Evolutionary conservation across 2,888 invertebrate species (phyloP).

Genomic region (Eupithecia tripunctaria): DNA sequence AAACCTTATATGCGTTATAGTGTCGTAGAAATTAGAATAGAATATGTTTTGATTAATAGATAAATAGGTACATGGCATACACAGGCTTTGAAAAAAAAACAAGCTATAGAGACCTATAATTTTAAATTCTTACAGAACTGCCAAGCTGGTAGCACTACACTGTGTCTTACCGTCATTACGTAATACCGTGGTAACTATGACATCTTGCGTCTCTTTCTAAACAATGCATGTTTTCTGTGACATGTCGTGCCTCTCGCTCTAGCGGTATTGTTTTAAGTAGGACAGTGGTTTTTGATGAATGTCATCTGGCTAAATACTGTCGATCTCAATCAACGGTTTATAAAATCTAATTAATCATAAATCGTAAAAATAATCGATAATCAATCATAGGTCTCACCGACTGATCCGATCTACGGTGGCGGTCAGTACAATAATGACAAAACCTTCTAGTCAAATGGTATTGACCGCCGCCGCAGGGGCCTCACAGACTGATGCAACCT

Average conservation of each 20-base stretch:
- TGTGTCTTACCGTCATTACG: slow-evolving; percentile 51
- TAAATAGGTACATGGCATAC: too few species aligned
- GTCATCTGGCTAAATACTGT: slow-evolving; percentile 2
- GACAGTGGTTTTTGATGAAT: slow-evolving; percentile 20
- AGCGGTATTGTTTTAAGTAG: slow-evolving; percentile 22
- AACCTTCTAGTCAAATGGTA: too few species aligned
- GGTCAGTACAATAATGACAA: too few species aligned
- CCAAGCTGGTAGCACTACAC: slow-evolving; percentile 2
- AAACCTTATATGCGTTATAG: too few species aligned
- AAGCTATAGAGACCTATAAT: background rate
- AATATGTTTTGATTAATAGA: too few species aligned
- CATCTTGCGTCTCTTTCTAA: slow-evolving; percentile 44
- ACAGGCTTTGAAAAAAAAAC: background rate
- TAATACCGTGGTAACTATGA: slow-evolving; percentile 62
- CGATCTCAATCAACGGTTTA: too few species aligned
- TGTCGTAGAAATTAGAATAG: too few species aligned
- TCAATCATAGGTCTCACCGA: too few species aligned
- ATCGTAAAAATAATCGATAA: background rate
- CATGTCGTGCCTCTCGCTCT: slow-evolving; percentile 21
- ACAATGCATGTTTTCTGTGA: slow-evolving; percentile 24
- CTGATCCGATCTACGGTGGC: too few species aligned
- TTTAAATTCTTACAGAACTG: background rate
- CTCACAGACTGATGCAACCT: too few species aligned
- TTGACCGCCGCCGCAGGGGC: too few species aligned
- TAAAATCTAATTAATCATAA: background rate